phyloP scores from a whole-genome alignment of 1,140 invertebrate species.

The Daktulosphaira vitifoliae region DNA sequence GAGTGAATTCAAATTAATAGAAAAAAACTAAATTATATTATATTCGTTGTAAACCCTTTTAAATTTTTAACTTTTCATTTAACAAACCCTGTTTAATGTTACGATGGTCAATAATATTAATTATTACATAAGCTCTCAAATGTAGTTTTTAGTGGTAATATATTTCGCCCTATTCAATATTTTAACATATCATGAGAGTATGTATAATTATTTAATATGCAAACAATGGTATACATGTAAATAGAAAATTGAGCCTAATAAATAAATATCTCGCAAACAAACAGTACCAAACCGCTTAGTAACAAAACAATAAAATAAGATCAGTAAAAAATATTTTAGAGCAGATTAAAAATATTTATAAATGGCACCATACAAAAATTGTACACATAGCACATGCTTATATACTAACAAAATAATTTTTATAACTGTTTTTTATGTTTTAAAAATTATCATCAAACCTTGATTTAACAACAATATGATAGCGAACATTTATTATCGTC shows the following conservation, averaged over 20 bases:
- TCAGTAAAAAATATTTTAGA: constrained; percentile 11
- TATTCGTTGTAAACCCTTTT: constrained; percentile 13
- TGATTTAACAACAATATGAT: constrained; percentile 3
- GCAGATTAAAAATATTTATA: constrained; percentile 25
- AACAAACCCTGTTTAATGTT: constrained; percentile 31
- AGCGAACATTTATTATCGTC: too few relatives aligned
- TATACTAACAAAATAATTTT: constrained; percentile 9
- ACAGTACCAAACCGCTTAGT: constrained; percentile 12
- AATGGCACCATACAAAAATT: constrained; percentile 29
- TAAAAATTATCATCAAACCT: constrained; percentile 18
- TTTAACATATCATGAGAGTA: too few relatives aligned
- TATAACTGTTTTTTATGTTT: constrained; percentile 12
- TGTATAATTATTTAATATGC: too few relatives aligned
- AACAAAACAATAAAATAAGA: constrained; percentile 30
- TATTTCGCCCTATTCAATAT: constrained; percentile 16
- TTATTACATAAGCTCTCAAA: constrained; percentile 26
- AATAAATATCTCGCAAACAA: background rate
- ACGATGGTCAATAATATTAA: constrained; percentile 25
- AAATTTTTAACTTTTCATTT: constrained; percentile 15
- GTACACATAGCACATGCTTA: constrained; percentile 32
- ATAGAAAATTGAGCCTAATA: constrained; percentile 31
- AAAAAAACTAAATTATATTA: constrained; percentile 1
- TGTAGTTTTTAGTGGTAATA: constrained; percentile 22
- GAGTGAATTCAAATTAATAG: too few relatives aligned
- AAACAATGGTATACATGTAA: background rate